Evolutionary conservation across 2,113 vertebrate species (phyloP), one percentile per base, ranked within the genome.

Genomic region (Ellobius talpinus): DNA sequence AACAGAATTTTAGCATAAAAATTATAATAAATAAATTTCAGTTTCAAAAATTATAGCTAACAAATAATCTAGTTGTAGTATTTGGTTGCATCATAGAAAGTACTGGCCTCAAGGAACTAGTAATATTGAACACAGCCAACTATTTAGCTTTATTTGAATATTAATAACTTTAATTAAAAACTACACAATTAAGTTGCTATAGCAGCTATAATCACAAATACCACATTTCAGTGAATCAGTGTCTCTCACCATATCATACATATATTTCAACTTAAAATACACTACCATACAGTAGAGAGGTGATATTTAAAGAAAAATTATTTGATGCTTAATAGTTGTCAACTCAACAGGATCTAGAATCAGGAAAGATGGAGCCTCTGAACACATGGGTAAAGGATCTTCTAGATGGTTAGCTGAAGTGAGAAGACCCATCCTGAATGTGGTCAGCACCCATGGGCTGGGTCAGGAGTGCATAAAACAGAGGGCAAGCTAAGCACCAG

Each of bases 231-330:
- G 31, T 31, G 65, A 31, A 13, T 23, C 10, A n/a, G 3, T 9
- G 73, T 50, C 36, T 94, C 13, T 70, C 0, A 84, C 21, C 39
- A 88, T 36, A 74, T 76, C 87, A 79, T 45, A 81, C 4, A 73
- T 31, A 14, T 5, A 89, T 92, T 93, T 87, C 63, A 89, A 96
- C 42, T 90, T 93, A 89, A 94, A 93, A 89, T 42, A 3, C 31
- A 61, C 3, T 61, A 29, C 10, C 13, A 91, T 23, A 3, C 31
- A 66, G 1, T 73, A 24, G 36, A 39, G 50, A 81, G 24, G 7
- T 87, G 63, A 66, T 42, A 97, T 61, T 87, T 94, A 65, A 88
- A 90, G 19, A 90, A 74, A 96, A 12, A 89, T 23, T 50, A 29
- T 39, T 66, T 31, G 26, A 42, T 65, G 23, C 23, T 8, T 61